These are phyloP conservation scores for Formica exsecta DNA, from an alignment of 1,140 invertebrate species.

Conservation along the genomic window DNA sequence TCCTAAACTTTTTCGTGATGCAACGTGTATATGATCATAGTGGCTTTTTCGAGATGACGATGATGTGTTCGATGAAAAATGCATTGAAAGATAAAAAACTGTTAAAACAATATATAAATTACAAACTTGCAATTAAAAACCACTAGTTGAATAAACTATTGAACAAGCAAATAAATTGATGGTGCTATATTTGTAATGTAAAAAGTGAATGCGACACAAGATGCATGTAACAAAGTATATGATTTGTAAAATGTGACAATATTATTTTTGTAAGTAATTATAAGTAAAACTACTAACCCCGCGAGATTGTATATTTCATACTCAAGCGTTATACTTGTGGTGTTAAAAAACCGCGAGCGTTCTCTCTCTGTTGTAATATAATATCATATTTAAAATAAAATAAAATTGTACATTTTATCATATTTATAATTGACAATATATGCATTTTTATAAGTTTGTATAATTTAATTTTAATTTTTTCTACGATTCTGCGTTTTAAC, in stretches of 20 bases:
- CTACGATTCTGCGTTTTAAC: neutral
- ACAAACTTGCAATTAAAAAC: neutral
- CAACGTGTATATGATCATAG: neutral
- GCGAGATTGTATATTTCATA: conserved; percentile 68
- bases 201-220: conserved; percentile 32
- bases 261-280: conserved; percentile 24
- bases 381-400: conserved; percentile 71
- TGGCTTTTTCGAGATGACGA: neutral
- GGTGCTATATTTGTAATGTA: conserved; percentile 56
- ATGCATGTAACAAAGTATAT: neutral
- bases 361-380: conserved; percentile 73
- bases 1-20: neutral
- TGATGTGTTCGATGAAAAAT: neutral
- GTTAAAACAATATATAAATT: conserved; percentile 27
- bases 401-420: conserved; percentile 75
- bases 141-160: neutral
- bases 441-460: conserved; percentile 22
- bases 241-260: conserved; percentile 38
- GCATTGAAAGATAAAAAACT: conserved; percentile 3
- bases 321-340: conserved; percentile 26
- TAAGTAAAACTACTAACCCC: conserved; percentile 52
- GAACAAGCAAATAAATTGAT: conserved; percentile 2
- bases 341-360: conserved; percentile 23
- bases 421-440: conserved; percentile 44
- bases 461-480: conserved; percentile 1